Conservation (phyloP, 2,797 vertebrate genomes). For the Rhinoraja longicauda region DNA sequence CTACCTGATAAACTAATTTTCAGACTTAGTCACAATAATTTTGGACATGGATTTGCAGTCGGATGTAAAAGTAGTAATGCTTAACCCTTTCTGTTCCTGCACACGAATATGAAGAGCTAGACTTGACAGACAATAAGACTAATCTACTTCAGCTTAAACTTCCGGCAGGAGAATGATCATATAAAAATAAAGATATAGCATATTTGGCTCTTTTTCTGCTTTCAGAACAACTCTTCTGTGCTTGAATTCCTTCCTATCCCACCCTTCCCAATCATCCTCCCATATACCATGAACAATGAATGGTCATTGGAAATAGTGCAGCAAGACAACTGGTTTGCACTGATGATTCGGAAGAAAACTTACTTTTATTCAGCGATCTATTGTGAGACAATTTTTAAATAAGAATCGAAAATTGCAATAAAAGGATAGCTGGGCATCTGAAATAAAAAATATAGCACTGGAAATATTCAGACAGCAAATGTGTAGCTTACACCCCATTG, state of each 20-base stretch:
- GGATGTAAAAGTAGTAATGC: neutral
- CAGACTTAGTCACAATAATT: too few relatives aligned
- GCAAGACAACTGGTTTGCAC: neutral
- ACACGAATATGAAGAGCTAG: neutral
- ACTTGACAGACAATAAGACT: neutral
- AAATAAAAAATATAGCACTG: too few relatives aligned
- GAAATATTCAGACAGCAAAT: too few relatives aligned
- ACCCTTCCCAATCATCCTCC: too few relatives aligned
- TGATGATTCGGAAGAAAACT: neutral
- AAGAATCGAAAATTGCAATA: neutral
- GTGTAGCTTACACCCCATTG: too few relatives aligned
- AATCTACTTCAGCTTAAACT: neutral
- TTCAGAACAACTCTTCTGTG: neutral
- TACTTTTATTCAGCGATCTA: neutral
- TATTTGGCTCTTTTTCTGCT: neutral
- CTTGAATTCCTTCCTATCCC: too few relatives aligned
- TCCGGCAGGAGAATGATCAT: neutral
- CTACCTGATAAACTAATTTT: neutral
- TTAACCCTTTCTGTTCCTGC: neutral
- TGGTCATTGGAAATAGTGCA: neutral
- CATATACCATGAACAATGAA: too few relatives aligned
- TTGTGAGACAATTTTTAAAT: neutral
- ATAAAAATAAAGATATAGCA: neutral
- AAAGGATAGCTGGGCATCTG: too few relatives aligned
- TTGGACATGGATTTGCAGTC: neutral